These are phyloP conservation scores for Eupeodes latifasciatus DNA, from an alignment of 2,888 invertebrate species.

Conservation along the genomic window DNA sequence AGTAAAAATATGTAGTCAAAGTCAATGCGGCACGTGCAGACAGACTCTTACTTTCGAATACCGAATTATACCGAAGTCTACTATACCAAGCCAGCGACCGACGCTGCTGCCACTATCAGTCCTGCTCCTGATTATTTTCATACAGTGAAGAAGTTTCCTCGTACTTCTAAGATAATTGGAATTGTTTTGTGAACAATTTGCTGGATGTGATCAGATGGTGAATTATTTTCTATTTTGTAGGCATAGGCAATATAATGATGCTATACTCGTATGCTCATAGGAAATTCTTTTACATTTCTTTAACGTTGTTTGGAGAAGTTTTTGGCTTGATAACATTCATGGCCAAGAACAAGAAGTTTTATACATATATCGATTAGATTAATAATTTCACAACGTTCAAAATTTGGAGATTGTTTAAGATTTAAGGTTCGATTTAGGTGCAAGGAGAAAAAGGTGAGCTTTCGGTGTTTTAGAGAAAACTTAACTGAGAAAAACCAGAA, in stretches of 20 bases:
- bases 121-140: conserved; percentile 21
- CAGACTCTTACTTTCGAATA: conserved; percentile 66
- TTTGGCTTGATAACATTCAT: too few species aligned
- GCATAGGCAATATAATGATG: conserved; percentile 16
- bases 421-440: too few species aligned
- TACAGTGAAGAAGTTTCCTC: conserved; percentile 42
- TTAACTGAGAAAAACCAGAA: too few species aligned
- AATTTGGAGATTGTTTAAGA: too few species aligned
- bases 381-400: too few species aligned
- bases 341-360: too few species aligned
- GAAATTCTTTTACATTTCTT: conserved; percentile 8
- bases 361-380: too few species aligned
- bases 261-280: background rate
- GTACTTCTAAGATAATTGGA: conserved; percentile 61
- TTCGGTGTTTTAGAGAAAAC: too few species aligned
- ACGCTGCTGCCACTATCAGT: background rate
- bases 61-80: conserved; percentile 42
- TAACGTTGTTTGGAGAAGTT: background rate
- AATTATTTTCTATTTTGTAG: conserved; percentile 63
- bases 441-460: too few species aligned
- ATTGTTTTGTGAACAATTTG: conserved; percentile 70
- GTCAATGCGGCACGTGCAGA: conserved; percentile 72
- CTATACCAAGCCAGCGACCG: too few species aligned
- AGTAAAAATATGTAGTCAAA: conserved; percentile 43
- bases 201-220: conserved; percentile 65